Percentiles rank a stretch among this genome's conserved stretches.
Evolutionary conservation across 2,888 invertebrate species (phyloP).

Genomic region (Dynastes maya): DNA sequence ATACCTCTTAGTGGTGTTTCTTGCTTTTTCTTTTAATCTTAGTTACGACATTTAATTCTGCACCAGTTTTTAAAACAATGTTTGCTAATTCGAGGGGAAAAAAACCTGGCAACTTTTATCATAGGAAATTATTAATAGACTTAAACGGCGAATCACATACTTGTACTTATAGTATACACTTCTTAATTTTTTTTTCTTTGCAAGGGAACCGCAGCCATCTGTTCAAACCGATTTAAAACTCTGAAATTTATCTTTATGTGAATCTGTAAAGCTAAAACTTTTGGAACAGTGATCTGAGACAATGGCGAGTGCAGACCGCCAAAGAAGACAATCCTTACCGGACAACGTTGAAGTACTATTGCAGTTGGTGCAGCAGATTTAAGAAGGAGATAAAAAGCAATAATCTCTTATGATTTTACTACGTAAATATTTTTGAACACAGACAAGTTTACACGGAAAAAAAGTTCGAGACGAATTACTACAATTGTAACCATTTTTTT

Average conservation of each 20-base stretch:
- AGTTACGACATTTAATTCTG: too few species aligned
- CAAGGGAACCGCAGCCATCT: constrained; percentile 22
- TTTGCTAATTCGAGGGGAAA: too few species aligned
- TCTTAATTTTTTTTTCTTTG: background rate
- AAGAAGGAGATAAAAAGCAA: constrained; percentile 28
- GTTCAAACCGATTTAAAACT: constrained; percentile 45
- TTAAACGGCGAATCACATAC: background rate
- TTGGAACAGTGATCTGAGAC: constrained; percentile 49
- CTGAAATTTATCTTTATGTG: constrained; percentile 50
- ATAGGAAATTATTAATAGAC: too few species aligned
- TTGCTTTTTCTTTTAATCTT: too few species aligned
- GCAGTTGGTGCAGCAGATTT: constrained; percentile 34
- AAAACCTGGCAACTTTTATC: too few species aligned
- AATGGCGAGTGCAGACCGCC: constrained; percentile 49
- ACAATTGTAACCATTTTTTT: background rate
- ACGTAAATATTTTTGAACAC: background rate
- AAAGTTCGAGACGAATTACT: too few species aligned
- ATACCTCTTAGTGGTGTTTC: too few species aligned
- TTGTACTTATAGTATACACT: background rate
- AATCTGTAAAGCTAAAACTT: constrained; percentile 49
- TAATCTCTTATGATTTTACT: constrained; percentile 36
- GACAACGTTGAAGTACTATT: constrained; percentile 40
- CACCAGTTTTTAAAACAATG: too few species aligned
- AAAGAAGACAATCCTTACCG: constrained; percentile 49
- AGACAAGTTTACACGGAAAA: background rate